Evolutionary conservation across 1,140 invertebrate species (phyloP).

Genomic region (Tribolium castaneum): DNA sequence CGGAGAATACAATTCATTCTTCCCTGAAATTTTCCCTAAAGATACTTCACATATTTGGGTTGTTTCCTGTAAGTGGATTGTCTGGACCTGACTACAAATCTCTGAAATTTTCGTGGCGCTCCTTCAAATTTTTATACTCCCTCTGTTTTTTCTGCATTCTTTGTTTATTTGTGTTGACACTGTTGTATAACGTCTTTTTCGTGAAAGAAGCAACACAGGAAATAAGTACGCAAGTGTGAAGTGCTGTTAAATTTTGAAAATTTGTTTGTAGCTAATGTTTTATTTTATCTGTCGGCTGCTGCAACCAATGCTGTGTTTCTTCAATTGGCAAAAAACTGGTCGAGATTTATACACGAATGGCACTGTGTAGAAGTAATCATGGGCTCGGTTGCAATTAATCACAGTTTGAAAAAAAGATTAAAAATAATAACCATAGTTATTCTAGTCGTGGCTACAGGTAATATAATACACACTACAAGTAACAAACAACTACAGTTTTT

Average conservation of each 20-base stretch:
- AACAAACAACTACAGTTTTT: background rate
- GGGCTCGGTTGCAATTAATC: background rate
- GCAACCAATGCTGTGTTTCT: background rate
- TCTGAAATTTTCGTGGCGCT: background rate
- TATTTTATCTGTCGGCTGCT: background rate
- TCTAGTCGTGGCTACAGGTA: background rate
- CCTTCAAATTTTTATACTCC: background rate
- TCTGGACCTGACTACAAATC: background rate
- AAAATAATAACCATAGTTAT: conserved; percentile 6
- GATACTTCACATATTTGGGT: background rate
- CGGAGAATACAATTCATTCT: background rate
- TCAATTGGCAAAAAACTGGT: conserved; percentile 13
- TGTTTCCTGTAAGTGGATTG: background rate
- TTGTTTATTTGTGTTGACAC: background rate
- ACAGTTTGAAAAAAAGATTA: conserved; percentile 5
- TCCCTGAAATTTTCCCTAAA: background rate
- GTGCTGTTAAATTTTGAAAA: background rate
- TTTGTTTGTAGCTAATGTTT: background rate
- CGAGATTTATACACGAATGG: background rate
- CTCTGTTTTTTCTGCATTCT: background rate
- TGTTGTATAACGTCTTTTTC: background rate
- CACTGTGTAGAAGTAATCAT: background rate
- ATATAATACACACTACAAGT: background rate
- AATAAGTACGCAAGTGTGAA: background rate
- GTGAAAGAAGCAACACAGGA: background rate